Conservation (phyloP, 1,140 invertebrate species). For the Drosophila punjabiensis region DNA sequence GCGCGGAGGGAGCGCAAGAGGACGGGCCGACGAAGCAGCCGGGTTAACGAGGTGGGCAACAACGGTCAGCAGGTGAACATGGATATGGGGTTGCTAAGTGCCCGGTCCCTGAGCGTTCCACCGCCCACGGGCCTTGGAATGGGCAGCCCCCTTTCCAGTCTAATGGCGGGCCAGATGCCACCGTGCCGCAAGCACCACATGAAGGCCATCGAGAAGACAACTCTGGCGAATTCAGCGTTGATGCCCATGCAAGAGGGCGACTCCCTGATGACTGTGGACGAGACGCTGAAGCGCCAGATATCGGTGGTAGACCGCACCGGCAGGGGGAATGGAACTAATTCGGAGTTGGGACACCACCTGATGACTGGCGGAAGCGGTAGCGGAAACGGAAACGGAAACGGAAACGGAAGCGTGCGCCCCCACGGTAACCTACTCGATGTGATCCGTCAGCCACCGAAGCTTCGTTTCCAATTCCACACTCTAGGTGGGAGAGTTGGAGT, state of each 20-base stretch:
- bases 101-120: slow-evolving; percentile 56
- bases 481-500: slow-evolving; percentile 2
- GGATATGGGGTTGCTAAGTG: slow-evolving; percentile 8
- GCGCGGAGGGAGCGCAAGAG: background rate
- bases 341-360: slow-evolving; percentile 2
- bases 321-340: background rate
- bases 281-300: slow-evolving; percentile 38
- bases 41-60: background rate
- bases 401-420: background rate
- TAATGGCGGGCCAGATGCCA: slow-evolving; percentile 10
- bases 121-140: slow-evolving; percentile 12
- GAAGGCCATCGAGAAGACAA: slow-evolving; percentile 34
- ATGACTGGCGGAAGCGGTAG: background rate
- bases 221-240: background rate
- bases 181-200: slow-evolving; percentile 49
- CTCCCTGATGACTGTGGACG: slow-evolving; percentile 53
- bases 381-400: background rate
- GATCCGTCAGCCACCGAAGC: background rate
- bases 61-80: background rate
- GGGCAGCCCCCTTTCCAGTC: background rate
- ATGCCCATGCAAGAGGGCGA: slow-evolving; percentile 4
- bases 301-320: slow-evolving; percentile 3
- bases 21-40: background rate
- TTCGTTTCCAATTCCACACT: slow-evolving; percentile 45
- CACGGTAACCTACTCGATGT: background rate